Evolutionary conservation across 2,888 invertebrate species (phyloP).

Genomic region (Phytoseiulus persimilis): DNA sequence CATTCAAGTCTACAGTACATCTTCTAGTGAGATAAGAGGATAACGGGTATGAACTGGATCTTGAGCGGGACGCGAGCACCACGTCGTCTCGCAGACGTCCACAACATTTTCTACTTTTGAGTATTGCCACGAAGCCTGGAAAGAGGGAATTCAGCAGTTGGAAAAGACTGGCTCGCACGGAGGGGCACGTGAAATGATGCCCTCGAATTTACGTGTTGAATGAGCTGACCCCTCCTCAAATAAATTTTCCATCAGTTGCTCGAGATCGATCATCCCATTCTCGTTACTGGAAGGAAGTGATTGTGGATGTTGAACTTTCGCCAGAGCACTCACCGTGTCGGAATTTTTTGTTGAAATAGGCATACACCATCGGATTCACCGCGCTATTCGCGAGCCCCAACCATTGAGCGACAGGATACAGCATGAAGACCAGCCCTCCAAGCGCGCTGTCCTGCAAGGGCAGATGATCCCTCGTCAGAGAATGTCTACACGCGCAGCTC

Average conservation of each 20-base stretch:
- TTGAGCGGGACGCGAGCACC: conserved; percentile 40
- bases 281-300: background rate
- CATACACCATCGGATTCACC: conserved; percentile 87
- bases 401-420: conserved; percentile 76
- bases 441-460: conserved; percentile 26
- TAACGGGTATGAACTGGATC: conserved; percentile 28
- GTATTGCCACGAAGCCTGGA: conserved; percentile 71
- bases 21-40: conserved; percentile 11
- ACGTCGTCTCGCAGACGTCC: conserved; percentile 53
- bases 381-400: conserved; percentile 86
- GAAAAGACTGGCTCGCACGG: background rate
- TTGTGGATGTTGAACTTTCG: background rate
- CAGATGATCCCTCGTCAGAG: conserved; percentile 45
- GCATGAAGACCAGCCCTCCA: conserved; percentile 52
- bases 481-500: too few relatives aligned
- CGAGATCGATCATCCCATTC: background rate
- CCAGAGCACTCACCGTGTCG: conserved; percentile 56
- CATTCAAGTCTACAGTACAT: conserved; percentile 7
- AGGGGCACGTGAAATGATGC: background rate
- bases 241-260: background rate
- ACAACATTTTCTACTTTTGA: conserved; percentile 75
- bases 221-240: too few relatives aligned
- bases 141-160: background rate
- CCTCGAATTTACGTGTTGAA: too few relatives aligned
- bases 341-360: conserved; percentile 89